phyloP scores from a whole-genome alignment of 2,113 vertebrate species.

The Maccullochella peelii region DNA sequence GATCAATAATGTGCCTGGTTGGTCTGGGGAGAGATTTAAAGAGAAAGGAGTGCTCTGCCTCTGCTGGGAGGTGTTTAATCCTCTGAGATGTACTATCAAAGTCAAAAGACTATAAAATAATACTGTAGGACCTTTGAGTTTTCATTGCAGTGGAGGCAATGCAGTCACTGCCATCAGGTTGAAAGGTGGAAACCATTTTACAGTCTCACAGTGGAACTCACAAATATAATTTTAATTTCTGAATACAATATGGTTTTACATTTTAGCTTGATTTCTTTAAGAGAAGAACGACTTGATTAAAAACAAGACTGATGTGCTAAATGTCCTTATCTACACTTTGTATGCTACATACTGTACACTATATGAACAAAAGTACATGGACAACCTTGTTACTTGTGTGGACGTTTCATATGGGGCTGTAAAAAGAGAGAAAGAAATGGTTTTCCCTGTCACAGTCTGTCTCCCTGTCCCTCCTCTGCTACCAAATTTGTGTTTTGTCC shows the following conservation, averaged over 20 bases:
- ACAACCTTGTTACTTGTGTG: not conserved
- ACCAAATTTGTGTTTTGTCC: too few relatives aligned
- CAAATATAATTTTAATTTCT: not conserved
- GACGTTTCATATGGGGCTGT: not conserved
- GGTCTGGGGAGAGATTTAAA: constrained; percentile 47
- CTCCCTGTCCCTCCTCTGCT: too few relatives aligned
- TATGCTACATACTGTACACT: not conserved
- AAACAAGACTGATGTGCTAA: not conserved
- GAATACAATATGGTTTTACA: not conserved
- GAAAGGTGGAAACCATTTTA: not conserved
- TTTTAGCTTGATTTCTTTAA: not conserved
- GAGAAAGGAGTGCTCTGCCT: constrained; percentile 15
- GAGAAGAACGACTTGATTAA: not conserved
- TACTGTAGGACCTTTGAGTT: not conserved
- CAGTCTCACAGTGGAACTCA: not conserved
- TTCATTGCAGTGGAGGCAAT: not conserved
- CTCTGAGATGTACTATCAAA: constrained; percentile 12
- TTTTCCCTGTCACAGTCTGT: too few relatives aligned
- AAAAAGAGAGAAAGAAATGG: not conserved
- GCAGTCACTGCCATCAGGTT: not conserved
- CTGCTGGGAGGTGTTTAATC: constrained; percentile 21
- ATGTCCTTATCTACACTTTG: not conserved
- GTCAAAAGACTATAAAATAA: constrained; percentile 3
- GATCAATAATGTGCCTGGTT: constrained; percentile 53
- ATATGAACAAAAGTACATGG: too few relatives aligned